Percentiles rank a stretch among this genome's conserved stretches.
phyloP scores from a whole-genome alignment of 92 coral and sea anemone species.

The Paramuricea clavata region DNA sequence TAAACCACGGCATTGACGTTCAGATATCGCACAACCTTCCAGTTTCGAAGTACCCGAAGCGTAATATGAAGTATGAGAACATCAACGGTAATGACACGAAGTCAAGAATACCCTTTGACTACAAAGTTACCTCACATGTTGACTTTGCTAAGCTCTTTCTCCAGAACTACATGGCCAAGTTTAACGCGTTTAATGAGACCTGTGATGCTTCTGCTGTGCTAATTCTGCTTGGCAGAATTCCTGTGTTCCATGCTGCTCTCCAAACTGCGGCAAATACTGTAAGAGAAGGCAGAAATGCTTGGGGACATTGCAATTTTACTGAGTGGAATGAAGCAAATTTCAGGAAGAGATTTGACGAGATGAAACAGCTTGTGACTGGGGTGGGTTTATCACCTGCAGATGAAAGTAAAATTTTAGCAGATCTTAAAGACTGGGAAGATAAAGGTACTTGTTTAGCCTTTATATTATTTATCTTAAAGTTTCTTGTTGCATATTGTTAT shows the following conservation, averaged over 20 bases:
- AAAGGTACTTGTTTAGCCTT: background rate
- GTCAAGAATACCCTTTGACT: conserved; percentile 33
- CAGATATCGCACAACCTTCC: background rate
- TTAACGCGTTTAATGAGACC: conserved; percentile 62
- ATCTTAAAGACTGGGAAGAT: background rate
- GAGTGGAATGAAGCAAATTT: conserved; percentile 31
- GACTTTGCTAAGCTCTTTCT: conserved; percentile 64
- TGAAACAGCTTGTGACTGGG: background rate
- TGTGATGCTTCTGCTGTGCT: conserved; percentile 77
- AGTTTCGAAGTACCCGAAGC: background rate
- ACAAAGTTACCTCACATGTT: conserved; percentile 43
- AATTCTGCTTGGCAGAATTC: conserved; percentile 53
- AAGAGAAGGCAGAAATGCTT: conserved; percentile 50
- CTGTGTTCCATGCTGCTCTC: conserved; percentile 46
- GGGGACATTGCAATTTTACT: conserved; percentile 68
- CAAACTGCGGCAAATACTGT: conserved; percentile 61
- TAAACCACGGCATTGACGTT: background rate
- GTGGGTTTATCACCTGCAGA: background rate
- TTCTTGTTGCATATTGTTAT: too few relatives aligned
- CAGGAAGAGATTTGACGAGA: background rate
- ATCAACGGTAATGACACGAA: conserved; percentile 54
- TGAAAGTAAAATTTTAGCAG: too few relatives aligned
- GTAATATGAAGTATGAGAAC: conserved; percentile 39
- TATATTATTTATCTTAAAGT: too few relatives aligned
- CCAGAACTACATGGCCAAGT: conserved; percentile 59